Base-by-base conservation (phyloP, 2,113 vertebrate genomes). In the Neolamprologus cancellatus region DNA sequence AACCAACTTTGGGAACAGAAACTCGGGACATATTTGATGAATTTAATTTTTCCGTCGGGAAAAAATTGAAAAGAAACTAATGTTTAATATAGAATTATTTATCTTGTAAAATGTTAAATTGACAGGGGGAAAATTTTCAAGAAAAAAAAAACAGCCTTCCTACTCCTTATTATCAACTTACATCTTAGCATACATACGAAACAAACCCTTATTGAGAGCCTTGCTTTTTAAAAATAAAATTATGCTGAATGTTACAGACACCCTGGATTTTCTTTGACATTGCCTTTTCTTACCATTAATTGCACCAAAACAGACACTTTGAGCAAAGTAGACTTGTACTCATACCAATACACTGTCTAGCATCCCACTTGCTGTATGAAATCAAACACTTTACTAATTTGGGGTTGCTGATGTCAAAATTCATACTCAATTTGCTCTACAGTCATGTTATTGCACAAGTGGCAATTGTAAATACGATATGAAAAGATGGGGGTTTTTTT, bases 401-500 rank as follows among this genome's bases (percentile, higher is more conserved):
- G 18, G 61, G 61, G 32, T 66, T 36, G 32, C 59, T 66, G 32
- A 36, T 66, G 18, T 66, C 32, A 20, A 66, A 66, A 66, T 66
- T 66, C 61, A 36, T 66, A 36, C 32, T 66, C 3, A 36, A 13
- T 71, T 71, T 71, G n/a, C 34, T 66, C 34, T 66, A 39, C 34
- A 14, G n/a, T 39, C 34, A 66, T 20, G 34, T 39, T 66, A 39
- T 23, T 66, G 39, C 34, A 66, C 34, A 66, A 39, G 61, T 66
- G 61, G n/a, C 34, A 3, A 66, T 39, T 66, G 61, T 39, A 66
- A 14, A 66, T 39, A 66, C 2, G 2, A 66, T 39, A 20, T 39
- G n/a, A 66, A 66, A 66, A 36, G 61, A 66, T 39, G 11, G 2
- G 0, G 0, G 0, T 0, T 1, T 1, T n/a, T 59, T 64, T 20